Evolutionary conservation across 2,888 invertebrate species (phyloP), one percentile per base, ranked within the genome.

Genomic region (Caenorhabditis doughertyi): DNA sequence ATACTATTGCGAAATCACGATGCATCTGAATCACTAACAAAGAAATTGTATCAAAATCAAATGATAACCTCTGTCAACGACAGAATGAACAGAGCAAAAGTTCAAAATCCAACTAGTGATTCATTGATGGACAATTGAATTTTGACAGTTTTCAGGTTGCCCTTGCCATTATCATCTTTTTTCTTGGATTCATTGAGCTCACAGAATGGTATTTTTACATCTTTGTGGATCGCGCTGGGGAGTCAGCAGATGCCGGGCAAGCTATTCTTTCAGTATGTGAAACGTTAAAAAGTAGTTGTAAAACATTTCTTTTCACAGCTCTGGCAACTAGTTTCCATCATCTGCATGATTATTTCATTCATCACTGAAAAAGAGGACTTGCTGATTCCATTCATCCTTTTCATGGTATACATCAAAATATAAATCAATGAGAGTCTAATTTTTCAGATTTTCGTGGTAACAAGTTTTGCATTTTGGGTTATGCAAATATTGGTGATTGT

Each of bases 171-270:
- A 79, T 85, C 42, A 83, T 85, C 18, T 11, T 71, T 4, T 73
- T 85, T n/a, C 35, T 83, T 5, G 29, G 58, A 27, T 60, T 83
- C 25, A 53, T 80, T 4, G 85, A 85, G 21, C 18, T 79, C 7
- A 64, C 74, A 3, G 85, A 85, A 58, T 74, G 81, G 72, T 44
- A 64, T n/a, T 44, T 73, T 7, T 85, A 81, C 71, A 79, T 85
- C 16, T 79, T 81, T 55, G 51, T 53, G 9, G 85, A 81, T 4
- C 51, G 58, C 16, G 51, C 71, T 3, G 81, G 74, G 29, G 79
- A 83, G 21, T 3, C 32, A 0, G 51, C 68, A 3, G 73, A 79
- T 47, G 65, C 76, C 21, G 55, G 55, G 32, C 71, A 64, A 62
- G 79, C 68, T n/a, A 53, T 60, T 18, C 55, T 68, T 39, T 79